Conservation (phyloP, 2,888 invertebrate species). For the Poecilus cupreus region DNA sequence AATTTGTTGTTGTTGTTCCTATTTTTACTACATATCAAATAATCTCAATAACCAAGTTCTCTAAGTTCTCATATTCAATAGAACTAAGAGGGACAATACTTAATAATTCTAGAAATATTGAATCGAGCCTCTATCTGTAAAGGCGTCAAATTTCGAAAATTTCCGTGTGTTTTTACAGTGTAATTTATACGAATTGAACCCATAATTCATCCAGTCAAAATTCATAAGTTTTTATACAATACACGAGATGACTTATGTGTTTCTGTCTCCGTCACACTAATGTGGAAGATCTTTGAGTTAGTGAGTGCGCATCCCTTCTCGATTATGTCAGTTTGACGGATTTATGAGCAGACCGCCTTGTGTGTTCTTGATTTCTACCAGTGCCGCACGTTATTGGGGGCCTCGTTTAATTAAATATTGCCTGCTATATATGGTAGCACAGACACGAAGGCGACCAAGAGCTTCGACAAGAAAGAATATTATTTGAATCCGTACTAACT, state of each 20-base stretch:
- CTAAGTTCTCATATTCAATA: too few species aligned
- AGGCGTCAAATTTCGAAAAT: too few species aligned
- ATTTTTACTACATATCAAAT: too few species aligned
- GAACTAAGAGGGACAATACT: too few species aligned
- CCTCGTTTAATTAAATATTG: background rate
- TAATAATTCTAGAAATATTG: too few species aligned
- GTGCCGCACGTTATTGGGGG: constrained; percentile 27
- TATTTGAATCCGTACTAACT: too few species aligned
- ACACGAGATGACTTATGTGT: constrained; percentile 41
- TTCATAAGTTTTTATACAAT: constrained; percentile 44
- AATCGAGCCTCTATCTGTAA: too few species aligned
- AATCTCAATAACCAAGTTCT: too few species aligned
- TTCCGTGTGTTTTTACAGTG: constrained; percentile 45
- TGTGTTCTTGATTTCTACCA: constrained; percentile 57
- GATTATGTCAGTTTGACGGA: constrained; percentile 58
- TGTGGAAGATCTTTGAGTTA: background rate
- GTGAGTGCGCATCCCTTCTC: constrained; percentile 52
- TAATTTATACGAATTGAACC: constrained; percentile 53
- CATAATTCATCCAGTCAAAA: constrained; percentile 56
- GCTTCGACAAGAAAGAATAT: too few species aligned
- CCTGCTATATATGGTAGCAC: too few species aligned
- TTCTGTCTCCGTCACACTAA: constrained; percentile 48
- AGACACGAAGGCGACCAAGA: too few species aligned
- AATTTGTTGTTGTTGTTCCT: too few species aligned
- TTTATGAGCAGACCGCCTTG: constrained; percentile 57